Base-by-base conservation (phyloP, 2,113 vertebrate species). In the Anolis sagrei region DNA sequence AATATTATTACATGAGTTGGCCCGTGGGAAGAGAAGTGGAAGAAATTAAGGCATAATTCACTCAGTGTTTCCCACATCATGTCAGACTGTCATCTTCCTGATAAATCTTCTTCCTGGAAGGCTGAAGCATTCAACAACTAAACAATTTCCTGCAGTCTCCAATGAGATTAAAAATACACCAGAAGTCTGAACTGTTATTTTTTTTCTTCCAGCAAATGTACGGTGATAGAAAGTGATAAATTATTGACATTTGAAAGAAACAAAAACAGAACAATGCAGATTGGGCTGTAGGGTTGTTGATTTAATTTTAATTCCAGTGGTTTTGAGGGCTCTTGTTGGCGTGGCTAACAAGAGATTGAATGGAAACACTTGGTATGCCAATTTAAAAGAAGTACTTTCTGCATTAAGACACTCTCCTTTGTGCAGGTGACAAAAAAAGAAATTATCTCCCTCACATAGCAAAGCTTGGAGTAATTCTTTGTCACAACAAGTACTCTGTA, bases 111-210 rank as follows among this genome's bases (percentile, higher is more conserved):
- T 69, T 80, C 76, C 64, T 70, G 84, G 89, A 93, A 93, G 61
- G 81, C 69, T 61, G 79, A 92, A 91, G 83, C 87, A 86, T 89
- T 91, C 92, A 92, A 92, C 76, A 91, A 90, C 90, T 90, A 94
- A 90, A 82, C 90, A 82, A 91, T 93, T 93, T 90, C 91, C 88
- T 89, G 84, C 88, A 93, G 82, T 83, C 79, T 83, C 87, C 86
- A 84, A 84, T 87, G 86, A 92, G 87, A 91, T 92, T 93, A 91
- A 94, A 93, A 93, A 82, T 89, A 92, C 83, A 92, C 23, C 58
- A 88, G 74, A 72, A 92, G 89, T 84, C 36, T 34, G 85, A 93
- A 69, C 72, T 80, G 74, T 84, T 92, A 74, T 64, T 80, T 82
- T 91, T 58, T 58, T 14, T 3, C 13, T 18, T 14, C 74, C 86